A percentile compares a stretch with the other conserved stretches of the same genome.
These are phyloP conservation scores for Folsomia manolachei DNA, from an alignment of 2,888 invertebrate species.

Conservation along the genomic window DNA sequence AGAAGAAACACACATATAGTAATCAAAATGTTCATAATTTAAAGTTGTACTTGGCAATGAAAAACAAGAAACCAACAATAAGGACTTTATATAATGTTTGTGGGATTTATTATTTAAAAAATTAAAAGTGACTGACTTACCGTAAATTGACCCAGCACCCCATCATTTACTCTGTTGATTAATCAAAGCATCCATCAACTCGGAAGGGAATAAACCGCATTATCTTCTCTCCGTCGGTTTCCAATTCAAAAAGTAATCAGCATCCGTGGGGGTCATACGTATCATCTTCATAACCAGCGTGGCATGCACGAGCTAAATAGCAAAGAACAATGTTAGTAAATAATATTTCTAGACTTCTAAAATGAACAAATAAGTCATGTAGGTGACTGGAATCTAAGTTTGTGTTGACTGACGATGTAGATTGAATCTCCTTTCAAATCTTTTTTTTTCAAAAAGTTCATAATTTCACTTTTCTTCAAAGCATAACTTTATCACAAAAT, in stretches of 20 bases:
- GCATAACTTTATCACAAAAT: too few species aligned
- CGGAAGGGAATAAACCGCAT: slow-evolving; percentile 7
- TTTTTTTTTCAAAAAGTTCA: too few species aligned
- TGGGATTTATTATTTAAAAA: slow-evolving; percentile 6
- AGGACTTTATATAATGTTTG: not conserved
- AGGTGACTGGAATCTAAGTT: too few species aligned
- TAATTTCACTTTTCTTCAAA: too few species aligned
- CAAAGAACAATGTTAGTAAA: too few species aligned
- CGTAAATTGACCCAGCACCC: slow-evolving; percentile 28
- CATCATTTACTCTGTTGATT: slow-evolving; percentile 32
- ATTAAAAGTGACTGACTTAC: slow-evolving; percentile 31
- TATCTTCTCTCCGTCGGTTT: slow-evolving; percentile 21
- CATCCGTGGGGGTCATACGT: slow-evolving; percentile 33
- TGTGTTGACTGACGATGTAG: too few species aligned
- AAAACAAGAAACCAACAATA: not conserved
- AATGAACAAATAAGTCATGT: too few species aligned
- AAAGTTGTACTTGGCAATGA: not conserved
- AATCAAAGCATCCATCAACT: slow-evolving; percentile 37
- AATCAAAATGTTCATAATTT: not conserved
- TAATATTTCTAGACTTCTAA: too few species aligned
- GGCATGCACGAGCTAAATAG: too few species aligned
- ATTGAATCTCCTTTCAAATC: too few species aligned
- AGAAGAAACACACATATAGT: not conserved
- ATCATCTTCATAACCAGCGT: slow-evolving; percentile 29
- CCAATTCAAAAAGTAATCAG: slow-evolving; percentile 32